A percentile compares a stretch with the other conserved stretches of the same genome.
Conservation (phyloP, 2,113 vertebrate genomes). For the Speoplatyrhinus poulsoni region DNA sequence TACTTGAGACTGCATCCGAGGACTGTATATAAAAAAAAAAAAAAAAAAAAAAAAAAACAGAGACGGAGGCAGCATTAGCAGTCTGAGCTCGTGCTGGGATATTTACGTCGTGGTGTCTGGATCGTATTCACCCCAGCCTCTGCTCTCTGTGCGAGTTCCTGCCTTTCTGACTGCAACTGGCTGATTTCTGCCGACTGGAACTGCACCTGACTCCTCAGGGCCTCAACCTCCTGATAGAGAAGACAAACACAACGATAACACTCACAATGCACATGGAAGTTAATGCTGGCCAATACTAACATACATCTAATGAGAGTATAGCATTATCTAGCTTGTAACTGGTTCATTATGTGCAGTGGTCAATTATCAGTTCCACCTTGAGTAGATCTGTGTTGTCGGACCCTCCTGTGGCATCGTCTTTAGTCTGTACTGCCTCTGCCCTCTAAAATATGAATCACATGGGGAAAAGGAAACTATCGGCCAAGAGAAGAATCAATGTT, state of each 20-base stretch:
- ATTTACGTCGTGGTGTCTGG: not conserved
- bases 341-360: not conserved
- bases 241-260: not conserved
- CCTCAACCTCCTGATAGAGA: constrained; percentile 80
- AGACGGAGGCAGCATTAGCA: not conserved
- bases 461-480: not conserved
- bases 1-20: constrained; percentile 40
- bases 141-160: constrained; percentile 79
- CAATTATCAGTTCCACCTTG: constrained; percentile 73
- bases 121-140: constrained; percentile 62
- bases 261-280: not conserved
- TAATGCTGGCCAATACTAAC: not conserved
- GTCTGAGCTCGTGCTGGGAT: not conserved
- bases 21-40: too few relatives aligned
- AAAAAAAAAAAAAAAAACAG: too few relatives aligned
- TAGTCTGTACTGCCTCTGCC: constrained; percentile 66
- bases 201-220: constrained; percentile 80
- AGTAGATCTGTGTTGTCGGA: constrained; percentile 77
- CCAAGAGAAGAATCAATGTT: not conserved
- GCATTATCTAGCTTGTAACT: not conserved
- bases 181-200: constrained; percentile 81
- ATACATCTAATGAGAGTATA: not conserved
- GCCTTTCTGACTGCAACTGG: constrained; percentile 82
- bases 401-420: constrained; percentile 56
- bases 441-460: constrained; percentile 69